These are phyloP conservation scores for Choreutis nemorana DNA, from an alignment of 2,888 invertebrate species.

Conservation along the genomic window DNA sequence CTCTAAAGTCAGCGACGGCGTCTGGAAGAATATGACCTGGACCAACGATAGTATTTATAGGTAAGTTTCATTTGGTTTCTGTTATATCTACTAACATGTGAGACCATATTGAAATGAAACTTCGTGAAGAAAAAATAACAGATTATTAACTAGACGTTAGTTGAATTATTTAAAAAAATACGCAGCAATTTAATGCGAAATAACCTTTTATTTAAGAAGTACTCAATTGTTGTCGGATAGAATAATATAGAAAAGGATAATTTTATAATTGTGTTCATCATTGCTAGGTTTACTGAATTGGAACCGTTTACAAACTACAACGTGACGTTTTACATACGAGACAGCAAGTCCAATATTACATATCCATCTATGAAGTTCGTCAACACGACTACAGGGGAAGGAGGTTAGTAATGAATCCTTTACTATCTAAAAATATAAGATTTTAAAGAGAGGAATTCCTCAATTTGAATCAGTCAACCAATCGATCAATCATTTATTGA, in stretches of 20 bases:
- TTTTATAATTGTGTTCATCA: constrained; percentile 11
- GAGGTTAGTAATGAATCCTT: constrained; percentile 48
- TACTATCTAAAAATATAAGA: too few relatives aligned
- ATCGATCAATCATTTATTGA: too few relatives aligned
- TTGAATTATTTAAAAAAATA: too few relatives aligned
- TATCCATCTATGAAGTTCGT: constrained; percentile 72
- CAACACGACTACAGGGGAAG: constrained; percentile 72
- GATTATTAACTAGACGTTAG: too few relatives aligned
- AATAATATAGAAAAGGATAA: background rate
- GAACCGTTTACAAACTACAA: constrained; percentile 80
- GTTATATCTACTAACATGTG: too few relatives aligned
- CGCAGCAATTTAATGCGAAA: too few relatives aligned
- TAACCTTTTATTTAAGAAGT: too few relatives aligned
- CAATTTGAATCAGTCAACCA: too few relatives aligned
- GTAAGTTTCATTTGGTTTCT: constrained; percentile 17
- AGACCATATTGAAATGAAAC: too few relatives aligned
- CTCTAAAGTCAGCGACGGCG: constrained; percentile 50
- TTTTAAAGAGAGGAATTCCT: too few relatives aligned
- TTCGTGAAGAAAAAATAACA: too few relatives aligned
- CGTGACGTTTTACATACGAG: constrained; percentile 76
- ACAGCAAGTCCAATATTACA: constrained; percentile 60
- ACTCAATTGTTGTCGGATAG: too few relatives aligned
- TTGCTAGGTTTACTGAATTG: constrained; percentile 69
- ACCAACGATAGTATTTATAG: constrained; percentile 61
- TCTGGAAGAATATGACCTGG: constrained; percentile 70